Percentiles rank a stretch among this genome's conserved stretches.
Evolutionary conservation across 1,140 invertebrate species (phyloP).

Genomic region (Meloidogyne chitwoodi): DNA sequence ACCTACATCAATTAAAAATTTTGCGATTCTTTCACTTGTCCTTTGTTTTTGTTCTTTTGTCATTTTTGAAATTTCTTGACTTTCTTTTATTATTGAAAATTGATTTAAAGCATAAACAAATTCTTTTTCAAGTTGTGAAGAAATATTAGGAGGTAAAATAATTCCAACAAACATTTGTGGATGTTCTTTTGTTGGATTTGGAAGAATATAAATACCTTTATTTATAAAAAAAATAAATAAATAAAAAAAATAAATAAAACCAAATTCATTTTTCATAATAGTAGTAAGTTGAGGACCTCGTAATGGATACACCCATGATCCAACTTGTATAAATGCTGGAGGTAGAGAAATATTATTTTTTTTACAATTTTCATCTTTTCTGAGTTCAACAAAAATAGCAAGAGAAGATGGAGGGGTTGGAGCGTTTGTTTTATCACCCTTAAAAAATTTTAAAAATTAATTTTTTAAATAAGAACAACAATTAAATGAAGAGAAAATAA

Average conservation of each 20-base stretch:
- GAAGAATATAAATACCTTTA: conserved; percentile 40
- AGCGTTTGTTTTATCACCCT: conserved; percentile 1
- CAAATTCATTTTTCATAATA: conserved; percentile 22
- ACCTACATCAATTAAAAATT: conserved; percentile 15
- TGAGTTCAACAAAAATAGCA: conserved; percentile 24
- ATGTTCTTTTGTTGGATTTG: conserved; percentile 42
- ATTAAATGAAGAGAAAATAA: no score
- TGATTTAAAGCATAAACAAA: conserved; percentile 33
- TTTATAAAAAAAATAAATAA: not conserved
- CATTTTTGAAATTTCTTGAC: conserved; percentile 34
- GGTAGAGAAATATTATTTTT: not conserved
- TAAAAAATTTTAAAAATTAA: not conserved
- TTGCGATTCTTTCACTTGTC: conserved; percentile 22
- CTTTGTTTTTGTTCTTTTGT: conserved; percentile 23
- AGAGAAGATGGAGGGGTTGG: conserved; percentile 35
- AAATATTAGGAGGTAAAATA: conserved; percentile 37
- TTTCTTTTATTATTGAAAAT: conserved; percentile 27
- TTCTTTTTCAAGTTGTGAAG: conserved; percentile 28
- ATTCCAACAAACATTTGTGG: conserved; percentile 48
- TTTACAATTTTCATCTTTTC: not conserved
- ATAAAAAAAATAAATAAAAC: not conserved
- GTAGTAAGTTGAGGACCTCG: not conserved
- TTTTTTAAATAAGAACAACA: not conserved
- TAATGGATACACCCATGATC: conserved; percentile 4
- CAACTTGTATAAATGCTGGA: conserved; percentile 26